Percentiles rank a stretch among this genome's conserved stretches.
These are phyloP conservation scores for Catonia carolina DNA, from an alignment of 2,888 invertebrate genomes.

Conservation along the genomic window DNA sequence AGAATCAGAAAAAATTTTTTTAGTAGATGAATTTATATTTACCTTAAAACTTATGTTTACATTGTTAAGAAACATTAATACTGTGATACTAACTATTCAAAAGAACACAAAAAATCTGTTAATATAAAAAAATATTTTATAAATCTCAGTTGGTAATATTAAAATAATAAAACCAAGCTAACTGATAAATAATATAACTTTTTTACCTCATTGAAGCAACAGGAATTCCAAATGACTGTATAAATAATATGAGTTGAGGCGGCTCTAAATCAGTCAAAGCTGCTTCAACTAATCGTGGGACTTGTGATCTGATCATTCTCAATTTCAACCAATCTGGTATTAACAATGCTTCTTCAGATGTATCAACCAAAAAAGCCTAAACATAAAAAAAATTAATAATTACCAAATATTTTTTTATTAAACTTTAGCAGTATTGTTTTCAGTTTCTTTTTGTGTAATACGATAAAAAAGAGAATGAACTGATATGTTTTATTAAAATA, in stretches of 20 bases:
- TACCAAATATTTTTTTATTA: background rate
- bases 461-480: background rate
- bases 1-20: too few species aligned
- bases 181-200: too few species aligned
- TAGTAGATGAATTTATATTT: too few species aligned
- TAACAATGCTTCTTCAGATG: conserved; percentile 72
- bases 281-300: conserved; percentile 73
- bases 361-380: conserved; percentile 64
- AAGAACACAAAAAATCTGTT: too few species aligned
- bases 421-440: background rate
- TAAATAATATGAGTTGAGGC: conserved; percentile 82
- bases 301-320: conserved; percentile 73
- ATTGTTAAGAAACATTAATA: too few species aligned
- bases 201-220: conserved; percentile 80
- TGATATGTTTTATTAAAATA: too few species aligned
- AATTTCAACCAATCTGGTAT: conserved; percentile 91
- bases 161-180: too few species aligned
- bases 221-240: conserved; percentile 94
- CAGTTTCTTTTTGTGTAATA: background rate
- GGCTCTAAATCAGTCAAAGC: conserved; percentile 81
- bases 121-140: too few species aligned
- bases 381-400: background rate
- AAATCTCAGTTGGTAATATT: too few species aligned
- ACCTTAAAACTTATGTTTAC: too few species aligned
- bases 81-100: too few species aligned